phyloP scores from a whole-genome alignment of 2,113 vertebrate genomes.

The Dromiciops gliroides region DNA sequence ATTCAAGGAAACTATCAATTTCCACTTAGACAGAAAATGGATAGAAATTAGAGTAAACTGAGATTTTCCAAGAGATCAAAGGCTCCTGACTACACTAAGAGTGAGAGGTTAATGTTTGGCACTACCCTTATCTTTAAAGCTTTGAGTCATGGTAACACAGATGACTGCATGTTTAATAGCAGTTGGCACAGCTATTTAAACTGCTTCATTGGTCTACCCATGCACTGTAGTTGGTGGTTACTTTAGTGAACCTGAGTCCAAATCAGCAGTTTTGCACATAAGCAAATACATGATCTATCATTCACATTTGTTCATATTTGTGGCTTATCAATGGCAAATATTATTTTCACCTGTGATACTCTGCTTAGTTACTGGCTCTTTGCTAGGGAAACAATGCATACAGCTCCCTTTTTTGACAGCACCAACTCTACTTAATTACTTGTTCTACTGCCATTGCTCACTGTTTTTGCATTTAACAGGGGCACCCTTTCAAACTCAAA shows the following conservation, averaged over 20 bases:
- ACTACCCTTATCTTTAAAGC: not conserved
- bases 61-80: not conserved
- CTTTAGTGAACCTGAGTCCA: not conserved
- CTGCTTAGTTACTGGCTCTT: not conserved
- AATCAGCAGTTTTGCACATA: not conserved
- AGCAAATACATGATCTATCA: not conserved
- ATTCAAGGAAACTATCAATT: not conserved
- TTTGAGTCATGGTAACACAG: not conserved
- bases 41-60: not conserved
- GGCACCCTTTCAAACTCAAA: constrained; percentile 11
- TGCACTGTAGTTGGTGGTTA: not conserved
- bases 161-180: not conserved
- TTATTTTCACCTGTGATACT: not conserved
- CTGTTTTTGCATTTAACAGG: constrained; percentile 8
- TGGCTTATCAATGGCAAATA: not conserved
- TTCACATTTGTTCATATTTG: not conserved
- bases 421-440: not conserved
- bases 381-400: not conserved
- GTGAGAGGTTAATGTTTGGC: not conserved
- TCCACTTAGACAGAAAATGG: not conserved
- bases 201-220: not conserved
- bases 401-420: not conserved
- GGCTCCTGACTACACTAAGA: not conserved
- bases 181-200: not conserved
- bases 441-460: not conserved